Percentiles rank a stretch among this genome's conserved stretches.
Evolutionary conservation across 2,888 invertebrate species (phyloP).

Genomic region (Arrhopalites spinosus): DNA sequence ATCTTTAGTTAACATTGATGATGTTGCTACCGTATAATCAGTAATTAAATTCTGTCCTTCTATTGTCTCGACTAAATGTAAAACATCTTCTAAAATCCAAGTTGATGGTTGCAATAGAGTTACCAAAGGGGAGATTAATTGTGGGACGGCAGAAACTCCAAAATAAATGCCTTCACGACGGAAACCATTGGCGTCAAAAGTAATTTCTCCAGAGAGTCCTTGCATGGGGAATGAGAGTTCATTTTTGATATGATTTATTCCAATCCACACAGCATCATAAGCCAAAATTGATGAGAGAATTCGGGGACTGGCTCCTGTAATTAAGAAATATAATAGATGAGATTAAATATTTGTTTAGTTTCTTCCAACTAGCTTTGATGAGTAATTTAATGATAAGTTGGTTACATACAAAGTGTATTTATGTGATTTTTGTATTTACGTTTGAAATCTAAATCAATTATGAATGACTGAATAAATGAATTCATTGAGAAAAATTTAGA

Average conservation of each 20-base stretch:
- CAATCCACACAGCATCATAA: slow-evolving; percentile 48
- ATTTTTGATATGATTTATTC: slow-evolving; percentile 29
- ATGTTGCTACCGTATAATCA: slow-evolving; percentile 52
- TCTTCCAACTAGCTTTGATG: no score
- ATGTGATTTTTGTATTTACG: no score
- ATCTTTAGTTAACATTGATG: slow-evolving; percentile 45
- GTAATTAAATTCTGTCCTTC: slow-evolving; percentile 38
- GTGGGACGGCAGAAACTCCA: slow-evolving; percentile 46
- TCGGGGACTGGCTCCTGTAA: slow-evolving; percentile 45
- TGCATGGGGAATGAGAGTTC: slow-evolving; percentile 29
- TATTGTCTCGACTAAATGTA: slow-evolving; percentile 39
- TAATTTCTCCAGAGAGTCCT: slow-evolving; percentile 49
- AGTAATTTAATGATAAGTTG: no score
- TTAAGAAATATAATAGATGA: neutral
- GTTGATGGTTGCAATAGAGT: slow-evolving; percentile 51
- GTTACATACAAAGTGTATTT: no score
- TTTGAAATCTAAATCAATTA: no score
- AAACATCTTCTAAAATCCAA: slow-evolving; percentile 53
- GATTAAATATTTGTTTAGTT: no score
- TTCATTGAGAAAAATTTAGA: no score
- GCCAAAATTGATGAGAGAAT: slow-evolving; percentile 47
- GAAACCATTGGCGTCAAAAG: slow-evolving; percentile 45
- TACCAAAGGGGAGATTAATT: slow-evolving; percentile 24
- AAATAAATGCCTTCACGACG: slow-evolving; percentile 46
- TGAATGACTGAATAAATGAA: no score